A percentile compares a stretch with the other conserved stretches of the same genome.
phyloP scores from a whole-genome alignment of 1,140 invertebrate genomes.

The Drosophila serrata region DNA sequence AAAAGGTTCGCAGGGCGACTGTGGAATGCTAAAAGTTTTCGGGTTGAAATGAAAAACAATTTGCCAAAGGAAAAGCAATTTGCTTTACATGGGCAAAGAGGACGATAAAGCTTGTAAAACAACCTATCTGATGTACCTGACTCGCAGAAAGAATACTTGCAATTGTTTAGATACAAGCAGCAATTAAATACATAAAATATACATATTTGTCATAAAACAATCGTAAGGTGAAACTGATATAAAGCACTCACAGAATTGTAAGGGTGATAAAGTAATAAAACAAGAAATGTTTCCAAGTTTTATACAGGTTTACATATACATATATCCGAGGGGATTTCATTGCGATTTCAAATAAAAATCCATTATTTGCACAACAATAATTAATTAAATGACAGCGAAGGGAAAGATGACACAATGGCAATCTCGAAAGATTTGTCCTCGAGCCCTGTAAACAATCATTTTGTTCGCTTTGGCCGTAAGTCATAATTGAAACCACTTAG shows the following conservation, averaged over 20 bases:
- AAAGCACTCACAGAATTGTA: neutral
- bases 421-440: neutral
- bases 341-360: neutral
- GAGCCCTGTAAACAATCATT: neutral
- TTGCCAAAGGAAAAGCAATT: conserved; percentile 36
- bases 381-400: conserved; percentile 1
- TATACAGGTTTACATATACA: neutral
- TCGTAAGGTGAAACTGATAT: neutral
- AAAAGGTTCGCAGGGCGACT: conserved; percentile 17
- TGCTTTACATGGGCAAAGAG: conserved; percentile 12
- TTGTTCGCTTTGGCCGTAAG: conserved; percentile 4
- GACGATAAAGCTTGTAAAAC: conserved; percentile 14
- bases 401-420: neutral
- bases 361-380: neutral
- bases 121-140: conserved; percentile 30
- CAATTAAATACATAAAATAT: conserved; percentile 34
- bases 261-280: neutral
- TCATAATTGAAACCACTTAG: conserved; percentile 39
- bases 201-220: neutral
- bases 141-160: conserved; percentile 8
- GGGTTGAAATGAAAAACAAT: conserved; percentile 33
- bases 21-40: conserved; percentile 36
- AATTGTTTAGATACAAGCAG: conserved; percentile 6
- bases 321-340: too few species aligned
- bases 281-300: neutral